These are phyloP conservation scores for Dynastes grantii DNA, from an alignment of 2,888 invertebrate genomes.

Conservation along the genomic window DNA sequence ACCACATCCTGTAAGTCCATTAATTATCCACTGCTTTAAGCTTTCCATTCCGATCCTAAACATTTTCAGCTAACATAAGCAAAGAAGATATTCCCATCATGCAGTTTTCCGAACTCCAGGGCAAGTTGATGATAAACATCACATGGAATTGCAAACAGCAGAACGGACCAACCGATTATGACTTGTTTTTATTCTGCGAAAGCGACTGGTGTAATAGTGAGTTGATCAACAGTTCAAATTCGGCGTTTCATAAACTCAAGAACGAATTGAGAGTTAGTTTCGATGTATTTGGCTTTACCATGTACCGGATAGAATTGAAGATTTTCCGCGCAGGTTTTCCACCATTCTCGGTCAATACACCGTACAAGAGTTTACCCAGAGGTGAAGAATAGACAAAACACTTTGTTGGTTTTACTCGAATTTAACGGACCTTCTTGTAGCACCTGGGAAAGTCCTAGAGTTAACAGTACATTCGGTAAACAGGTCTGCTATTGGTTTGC, in stretches of 20 bases:
- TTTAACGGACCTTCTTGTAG: background rate
- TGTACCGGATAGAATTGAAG: background rate
- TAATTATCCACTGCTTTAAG: too few relatives aligned
- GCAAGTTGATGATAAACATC: background rate
- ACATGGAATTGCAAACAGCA: slow-evolving; percentile 11
- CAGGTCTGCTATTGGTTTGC: background rate
- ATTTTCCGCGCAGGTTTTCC: background rate
- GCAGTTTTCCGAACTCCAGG: background rate
- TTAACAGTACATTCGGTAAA: background rate
- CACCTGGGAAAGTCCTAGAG: background rate
- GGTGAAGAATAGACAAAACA: background rate
- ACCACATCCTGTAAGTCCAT: background rate
- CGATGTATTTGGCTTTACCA: background rate
- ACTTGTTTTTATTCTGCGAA: slow-evolving; percentile 3
- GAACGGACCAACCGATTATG: background rate
- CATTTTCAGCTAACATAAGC: background rate
- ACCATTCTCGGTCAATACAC: too few relatives aligned
- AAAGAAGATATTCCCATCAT: background rate
- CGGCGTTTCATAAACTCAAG: background rate
- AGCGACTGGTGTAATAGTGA: slow-evolving; percentile 3
- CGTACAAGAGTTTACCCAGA: background rate
- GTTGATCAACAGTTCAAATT: background rate
- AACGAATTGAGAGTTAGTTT: background rate
- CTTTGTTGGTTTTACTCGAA: background rate
- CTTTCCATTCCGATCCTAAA: too few relatives aligned